Conservation (phyloP, 1,140 invertebrate species). For the Bombus vancouverensis region DNA sequence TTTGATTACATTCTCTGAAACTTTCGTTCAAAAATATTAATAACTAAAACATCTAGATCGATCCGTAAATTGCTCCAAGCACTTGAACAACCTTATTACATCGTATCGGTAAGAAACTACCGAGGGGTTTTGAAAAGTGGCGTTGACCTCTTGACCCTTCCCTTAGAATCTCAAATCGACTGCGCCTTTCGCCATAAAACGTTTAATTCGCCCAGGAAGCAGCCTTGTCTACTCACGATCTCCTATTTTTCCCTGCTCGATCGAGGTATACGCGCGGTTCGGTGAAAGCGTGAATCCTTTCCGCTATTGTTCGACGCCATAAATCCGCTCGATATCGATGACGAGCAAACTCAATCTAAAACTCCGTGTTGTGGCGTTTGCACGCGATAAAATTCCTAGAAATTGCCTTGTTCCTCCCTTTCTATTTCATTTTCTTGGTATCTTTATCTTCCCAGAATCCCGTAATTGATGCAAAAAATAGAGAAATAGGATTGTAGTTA, state of each 20-base stretch:
- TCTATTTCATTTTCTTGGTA: constrained; percentile 11
- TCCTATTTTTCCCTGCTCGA: not conserved
- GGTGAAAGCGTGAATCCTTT: constrained; percentile 23
- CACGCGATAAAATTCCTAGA: not conserved
- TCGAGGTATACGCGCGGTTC: not conserved
- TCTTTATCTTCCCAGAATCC: not conserved
- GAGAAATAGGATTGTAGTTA: too few species aligned
- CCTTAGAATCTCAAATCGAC: too few species aligned
- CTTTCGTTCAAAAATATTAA: not conserved
- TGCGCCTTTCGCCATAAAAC: not conserved
- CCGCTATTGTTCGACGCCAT: not conserved
- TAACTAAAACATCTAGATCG: not conserved
- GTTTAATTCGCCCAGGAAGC: not conserved
- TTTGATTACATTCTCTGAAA: not conserved
- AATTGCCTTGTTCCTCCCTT: not conserved
- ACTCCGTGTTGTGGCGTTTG: not conserved
- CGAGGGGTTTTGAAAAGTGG: not conserved
- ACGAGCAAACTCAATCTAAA: not conserved
- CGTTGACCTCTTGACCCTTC: not conserved
- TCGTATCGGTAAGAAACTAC: not conserved
- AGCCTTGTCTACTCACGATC: not conserved
- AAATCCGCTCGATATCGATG: constrained; percentile 28
- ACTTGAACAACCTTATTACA: not conserved
- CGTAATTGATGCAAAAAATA: not conserved
- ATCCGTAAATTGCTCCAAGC: not conserved